Evolutionary conservation across 2,888 invertebrate genomes (phyloP).

Genomic region (Drosophila histrio): DNA sequence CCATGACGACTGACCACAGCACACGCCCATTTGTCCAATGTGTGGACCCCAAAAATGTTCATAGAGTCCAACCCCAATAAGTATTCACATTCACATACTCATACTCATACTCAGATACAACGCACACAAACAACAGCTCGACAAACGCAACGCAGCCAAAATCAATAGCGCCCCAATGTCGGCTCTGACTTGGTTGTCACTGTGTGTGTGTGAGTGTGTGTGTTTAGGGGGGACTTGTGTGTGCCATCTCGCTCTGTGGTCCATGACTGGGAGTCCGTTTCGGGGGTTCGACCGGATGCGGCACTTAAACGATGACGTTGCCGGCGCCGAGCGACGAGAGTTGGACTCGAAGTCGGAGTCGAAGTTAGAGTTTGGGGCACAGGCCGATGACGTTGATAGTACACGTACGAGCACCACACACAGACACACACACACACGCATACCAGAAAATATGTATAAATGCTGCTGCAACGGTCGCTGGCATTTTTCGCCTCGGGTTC

Average conservation of each 20-base stretch:
- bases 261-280: conserved; percentile 22
- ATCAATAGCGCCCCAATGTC: conserved; percentile 71
- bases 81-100: conserved; percentile 15
- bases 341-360: conserved; percentile 13
- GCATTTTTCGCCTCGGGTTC: conserved; percentile 57
- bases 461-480: conserved; percentile 18
- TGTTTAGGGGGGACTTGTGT: conserved; percentile 1
- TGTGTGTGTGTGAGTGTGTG: neutral
- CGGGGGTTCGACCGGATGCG: conserved; percentile 59
- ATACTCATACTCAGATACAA: neutral
- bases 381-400: conserved; percentile 72
- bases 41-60: conserved; percentile 14
- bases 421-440: conserved; percentile 29
- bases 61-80: conserved; percentile 37
- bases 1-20: conserved; percentile 54
- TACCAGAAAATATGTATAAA: conserved; percentile 2
- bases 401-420: conserved; percentile 55
- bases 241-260: conserved; percentile 48
- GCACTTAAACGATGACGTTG: conserved; percentile 68
- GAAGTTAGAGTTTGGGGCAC: conserved; percentile 45
- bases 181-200: conserved; percentile 10
- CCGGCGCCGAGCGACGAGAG: conserved; percentile 19
- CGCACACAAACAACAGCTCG: conserved; percentile 17
- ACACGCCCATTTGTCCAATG: conserved; percentile 58
- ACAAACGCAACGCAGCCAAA: conserved; percentile 46